phyloP scores from a whole-genome alignment of 2,113 vertebrate genomes.

The Leucopsar rothschildi region DNA sequence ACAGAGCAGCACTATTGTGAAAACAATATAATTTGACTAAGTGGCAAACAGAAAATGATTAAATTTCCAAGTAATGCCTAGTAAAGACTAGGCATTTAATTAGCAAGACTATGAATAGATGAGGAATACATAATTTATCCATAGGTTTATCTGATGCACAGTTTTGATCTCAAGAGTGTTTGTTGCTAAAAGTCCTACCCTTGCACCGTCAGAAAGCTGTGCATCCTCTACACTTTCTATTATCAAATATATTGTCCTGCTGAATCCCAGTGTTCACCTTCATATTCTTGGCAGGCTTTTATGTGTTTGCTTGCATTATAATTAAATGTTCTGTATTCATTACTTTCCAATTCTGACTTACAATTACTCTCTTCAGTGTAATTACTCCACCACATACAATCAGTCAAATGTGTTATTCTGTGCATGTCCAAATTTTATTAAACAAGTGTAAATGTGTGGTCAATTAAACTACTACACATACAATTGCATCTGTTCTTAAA shows the following conservation, averaged over 20 bases:
- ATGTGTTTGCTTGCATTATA: slow-evolving; percentile 50
- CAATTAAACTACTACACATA: not conserved
- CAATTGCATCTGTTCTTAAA: slow-evolving; percentile 6
- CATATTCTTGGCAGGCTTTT: slow-evolving; percentile 36
- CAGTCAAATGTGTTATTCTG: slow-evolving; percentile 12
- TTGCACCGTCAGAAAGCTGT: not conserved
- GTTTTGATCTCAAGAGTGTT: not conserved
- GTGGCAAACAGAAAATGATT: not conserved
- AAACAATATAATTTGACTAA: not conserved
- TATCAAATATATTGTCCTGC: not conserved
- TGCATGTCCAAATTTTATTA: slow-evolving; percentile 32
- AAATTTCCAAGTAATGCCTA: not conserved
- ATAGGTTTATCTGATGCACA: not conserved
- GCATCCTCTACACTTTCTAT: not conserved
- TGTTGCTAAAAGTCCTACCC: not conserved
- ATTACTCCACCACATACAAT: slow-evolving; percentile 21
- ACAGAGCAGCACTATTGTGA: not conserved
- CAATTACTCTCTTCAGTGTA: slow-evolving; percentile 37
- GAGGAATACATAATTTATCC: not conserved
- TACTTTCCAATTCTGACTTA: slow-evolving; percentile 29
- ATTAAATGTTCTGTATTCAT: slow-evolving; percentile 51
- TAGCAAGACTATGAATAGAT: not conserved
- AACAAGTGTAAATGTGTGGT: slow-evolving; percentile 38
- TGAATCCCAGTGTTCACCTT: slow-evolving; percentile 12
- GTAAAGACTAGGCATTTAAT: not conserved